phyloP scores from a whole-genome alignment of 1,140 invertebrate genomes.

The Mya arenaria region DNA sequence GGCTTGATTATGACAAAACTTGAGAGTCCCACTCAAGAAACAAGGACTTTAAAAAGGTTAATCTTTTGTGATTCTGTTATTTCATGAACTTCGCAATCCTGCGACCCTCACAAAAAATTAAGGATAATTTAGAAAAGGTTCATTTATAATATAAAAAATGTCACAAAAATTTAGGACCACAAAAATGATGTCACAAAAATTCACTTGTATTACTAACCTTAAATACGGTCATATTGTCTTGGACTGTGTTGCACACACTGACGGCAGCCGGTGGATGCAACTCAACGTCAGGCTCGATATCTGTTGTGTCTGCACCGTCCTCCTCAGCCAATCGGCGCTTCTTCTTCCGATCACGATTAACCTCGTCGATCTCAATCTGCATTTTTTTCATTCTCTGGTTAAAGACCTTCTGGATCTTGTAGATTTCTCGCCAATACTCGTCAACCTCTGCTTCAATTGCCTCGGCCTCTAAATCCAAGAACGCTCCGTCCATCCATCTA shows the following conservation, averaged over 20 bases:
- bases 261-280: slow-evolving; percentile 75
- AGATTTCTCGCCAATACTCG: slow-evolving; percentile 84
- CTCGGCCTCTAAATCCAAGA: slow-evolving; percentile 89
- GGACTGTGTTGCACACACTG: slow-evolving; percentile 74
- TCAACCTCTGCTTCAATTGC: slow-evolving; percentile 77
- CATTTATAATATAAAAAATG: no score
- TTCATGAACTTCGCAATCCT: no score
- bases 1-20: no score
- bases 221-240: slow-evolving; percentile 90
- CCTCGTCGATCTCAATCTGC: slow-evolving; percentile 76
- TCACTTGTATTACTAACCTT: no score
- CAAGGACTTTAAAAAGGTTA: no score
- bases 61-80: no score
- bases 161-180: no score
- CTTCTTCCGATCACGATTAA: slow-evolving; percentile 77
- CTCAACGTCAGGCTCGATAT: slow-evolving; percentile 73
- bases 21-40: no score
- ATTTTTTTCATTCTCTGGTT: slow-evolving; percentile 85
- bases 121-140: no score
- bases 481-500: slow-evolving; percentile 94
- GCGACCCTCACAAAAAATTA: no score
- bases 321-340: slow-evolving; percentile 84
- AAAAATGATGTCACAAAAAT: no score
- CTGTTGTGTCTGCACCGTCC: slow-evolving; percentile 81
- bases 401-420: slow-evolving; percentile 91